Conservation (phyloP, 2,797 vertebrate genomes). For the Mareca penelope region DNA sequence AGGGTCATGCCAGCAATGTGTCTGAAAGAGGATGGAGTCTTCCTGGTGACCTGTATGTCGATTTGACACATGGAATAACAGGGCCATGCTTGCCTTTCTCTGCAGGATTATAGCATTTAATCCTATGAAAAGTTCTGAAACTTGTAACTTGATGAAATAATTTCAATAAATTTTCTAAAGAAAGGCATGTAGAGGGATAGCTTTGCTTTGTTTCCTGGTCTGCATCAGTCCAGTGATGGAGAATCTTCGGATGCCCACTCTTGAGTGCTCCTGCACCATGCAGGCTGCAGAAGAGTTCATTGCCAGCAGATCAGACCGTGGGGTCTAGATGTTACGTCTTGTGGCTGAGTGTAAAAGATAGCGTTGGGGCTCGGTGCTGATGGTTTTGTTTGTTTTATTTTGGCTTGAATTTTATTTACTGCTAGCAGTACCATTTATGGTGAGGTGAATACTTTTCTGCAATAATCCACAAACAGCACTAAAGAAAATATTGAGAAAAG, state of each 20-base stretch:
- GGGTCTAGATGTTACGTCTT: not conserved
- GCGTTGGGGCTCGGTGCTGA: not conserved
- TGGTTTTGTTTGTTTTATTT: not conserved
- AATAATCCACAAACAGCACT: not conserved
- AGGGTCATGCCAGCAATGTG: not conserved
- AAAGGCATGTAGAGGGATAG: not conserved
- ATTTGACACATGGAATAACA: not conserved
- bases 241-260: not conserved
- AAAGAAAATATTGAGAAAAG: slow-evolving; percentile 2
- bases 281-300: not conserved
- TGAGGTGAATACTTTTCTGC: not conserved
- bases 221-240: not conserved
- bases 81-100: not conserved
- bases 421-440: not conserved
- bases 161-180: not conserved
- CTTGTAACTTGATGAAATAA: not conserved
- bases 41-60: not conserved
- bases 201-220: not conserved
- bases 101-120: not conserved
- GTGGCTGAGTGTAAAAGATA: not conserved
- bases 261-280: not conserved
- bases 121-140: not conserved
- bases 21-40: not conserved
- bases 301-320: not conserved
- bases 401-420: not conserved